Conservation (phyloP, 2,888 invertebrate genomes). For the Exephanes ischioxanthus region DNA sequence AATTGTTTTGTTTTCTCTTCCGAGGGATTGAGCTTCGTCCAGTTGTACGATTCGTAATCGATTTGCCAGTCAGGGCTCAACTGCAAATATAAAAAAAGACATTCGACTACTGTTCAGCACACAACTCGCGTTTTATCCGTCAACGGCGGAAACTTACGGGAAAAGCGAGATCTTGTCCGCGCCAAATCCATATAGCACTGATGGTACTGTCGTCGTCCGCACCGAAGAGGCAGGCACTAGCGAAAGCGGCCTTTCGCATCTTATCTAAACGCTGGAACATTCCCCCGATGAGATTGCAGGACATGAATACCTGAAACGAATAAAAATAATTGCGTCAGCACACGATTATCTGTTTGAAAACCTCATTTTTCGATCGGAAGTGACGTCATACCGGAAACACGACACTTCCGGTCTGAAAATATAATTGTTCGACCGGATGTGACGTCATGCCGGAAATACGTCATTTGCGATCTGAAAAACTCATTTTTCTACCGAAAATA, state of each 20-base stretch:
- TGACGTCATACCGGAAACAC: too few relatives aligned
- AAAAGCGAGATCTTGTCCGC: conserved; percentile 97
- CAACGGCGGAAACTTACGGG: conserved; percentile 85
- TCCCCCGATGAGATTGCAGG: conserved; percentile 98
- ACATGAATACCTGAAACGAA: conserved; percentile 92
- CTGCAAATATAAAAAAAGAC: conserved; percentile 84
- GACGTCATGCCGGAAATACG: too few relatives aligned
- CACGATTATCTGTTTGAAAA: neutral
- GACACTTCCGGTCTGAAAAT: too few relatives aligned
- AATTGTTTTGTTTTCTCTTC: conserved; percentile 93
- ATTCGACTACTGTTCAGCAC: neutral
- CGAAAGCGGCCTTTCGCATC: conserved; percentile 98
- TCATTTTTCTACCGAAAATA: too few relatives aligned
- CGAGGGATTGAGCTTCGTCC: conserved; percentile 96
- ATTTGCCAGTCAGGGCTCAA: conserved; percentile 97
- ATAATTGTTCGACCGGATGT: too few relatives aligned
- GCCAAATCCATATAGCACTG: conserved; percentile 99
- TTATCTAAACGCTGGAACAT: conserved; percentile 99
- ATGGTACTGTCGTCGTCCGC: conserved; percentile 96
- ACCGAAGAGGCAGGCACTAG: conserved; percentile 97
- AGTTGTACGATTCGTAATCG: conserved; percentile 98
- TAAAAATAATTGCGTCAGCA: neutral
- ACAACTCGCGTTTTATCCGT: conserved; percentile 11
- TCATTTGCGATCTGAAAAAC: too few relatives aligned
- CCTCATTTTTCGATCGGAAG: too few relatives aligned